Conservation (phyloP, 2,113 vertebrate species). For the Crotalus horridus region DNA sequence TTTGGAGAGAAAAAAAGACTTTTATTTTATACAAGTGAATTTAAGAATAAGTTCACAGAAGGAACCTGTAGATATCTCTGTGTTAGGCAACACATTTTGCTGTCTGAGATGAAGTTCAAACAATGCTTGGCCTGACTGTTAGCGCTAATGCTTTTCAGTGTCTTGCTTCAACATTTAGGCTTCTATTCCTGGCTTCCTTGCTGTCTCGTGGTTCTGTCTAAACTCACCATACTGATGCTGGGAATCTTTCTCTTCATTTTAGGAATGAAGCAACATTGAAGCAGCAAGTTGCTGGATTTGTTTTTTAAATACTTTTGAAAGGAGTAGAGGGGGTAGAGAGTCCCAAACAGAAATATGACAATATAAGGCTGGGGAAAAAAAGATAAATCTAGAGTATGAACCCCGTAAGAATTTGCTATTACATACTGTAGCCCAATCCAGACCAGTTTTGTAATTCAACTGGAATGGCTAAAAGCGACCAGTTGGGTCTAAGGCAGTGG, state of each 20-base stretch:
- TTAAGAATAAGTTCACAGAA: background rate
- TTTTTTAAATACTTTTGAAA: background rate
- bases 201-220: background rate
- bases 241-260: background rate
- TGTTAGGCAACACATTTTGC: background rate
- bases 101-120: background rate
- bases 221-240: background rate
- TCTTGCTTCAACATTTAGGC: background rate
- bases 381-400: background rate
- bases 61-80: background rate
- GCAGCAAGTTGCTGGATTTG: background rate
- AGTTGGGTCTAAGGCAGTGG: background rate
- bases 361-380: background rate
- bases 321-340: too few species aligned
- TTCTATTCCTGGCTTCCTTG: background rate
- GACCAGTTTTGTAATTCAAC: background rate
- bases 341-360: background rate
- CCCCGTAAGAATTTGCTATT: background rate
- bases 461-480: constrained; percentile 4
- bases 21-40: background rate
- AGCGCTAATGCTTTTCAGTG: background rate
- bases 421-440: background rate
- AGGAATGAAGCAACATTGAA: background rate
- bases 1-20: background rate
- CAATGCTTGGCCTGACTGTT: background rate